Base-by-base conservation (phyloP, 2,888 invertebrate species). In the Pterostichus madidus region DNA sequence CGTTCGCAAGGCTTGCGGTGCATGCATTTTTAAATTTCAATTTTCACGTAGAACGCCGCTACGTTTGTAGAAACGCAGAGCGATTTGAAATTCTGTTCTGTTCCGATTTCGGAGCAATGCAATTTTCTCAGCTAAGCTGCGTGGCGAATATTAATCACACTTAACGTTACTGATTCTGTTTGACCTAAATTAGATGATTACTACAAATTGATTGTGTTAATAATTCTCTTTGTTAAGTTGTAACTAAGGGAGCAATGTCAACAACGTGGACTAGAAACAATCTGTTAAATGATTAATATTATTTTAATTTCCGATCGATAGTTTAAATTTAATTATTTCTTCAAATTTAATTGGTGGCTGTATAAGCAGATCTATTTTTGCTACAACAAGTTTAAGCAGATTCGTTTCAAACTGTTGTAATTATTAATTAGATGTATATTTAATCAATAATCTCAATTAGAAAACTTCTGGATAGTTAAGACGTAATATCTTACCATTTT, bases 21-120 rank as follows among this genome's bases (percentile, higher is more conserved):
- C 32, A 75, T 75, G 75, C 75, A 75, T 75, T 75, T 75, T 75
- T 75, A 75, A 75, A 75, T 49, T 75, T 75, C 75, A 75, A 75
- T 75, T 75, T 75, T 49, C 75, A 52, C 68, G 46, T 71, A 71
- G 68, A 71, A 44, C 64, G 32, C 44, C 1, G 68, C 44, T 71
- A 44, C 68, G 68, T 11, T 71, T 44, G 39, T 71, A 44, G 68
- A 71, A 44, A 44, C 68, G 44, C 68, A 71, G 44, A 10, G 5
- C 44, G 68, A 71, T 71, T 71, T 71, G 68, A 7, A 44, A 71
- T 71, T 71, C 68, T 44, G 11, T 71, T 15, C 68, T 24, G 44
- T n/a, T 15, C 44, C 8, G 17, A 11, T 64, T 10, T 64, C 8
- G 31, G 6, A 15, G 15, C 13, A 11, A 13, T 71, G 68, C 68